phyloP scores from a whole-genome alignment of 2,888 invertebrate species.

The Amiota mariae region DNA sequence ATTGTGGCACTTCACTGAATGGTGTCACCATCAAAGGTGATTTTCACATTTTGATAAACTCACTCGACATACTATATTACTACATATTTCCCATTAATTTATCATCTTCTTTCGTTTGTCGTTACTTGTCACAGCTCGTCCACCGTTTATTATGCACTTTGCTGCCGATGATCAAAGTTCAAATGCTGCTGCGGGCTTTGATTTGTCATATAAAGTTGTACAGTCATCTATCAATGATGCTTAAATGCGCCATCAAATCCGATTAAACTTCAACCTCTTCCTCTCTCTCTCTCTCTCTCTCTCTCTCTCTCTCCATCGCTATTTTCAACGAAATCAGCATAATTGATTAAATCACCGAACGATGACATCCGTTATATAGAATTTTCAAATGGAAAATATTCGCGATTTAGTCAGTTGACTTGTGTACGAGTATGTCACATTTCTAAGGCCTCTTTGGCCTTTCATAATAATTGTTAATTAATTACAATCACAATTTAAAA shows the following conservation, averaged over 20 bases:
- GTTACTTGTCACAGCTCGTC: slow-evolving; percentile 74
- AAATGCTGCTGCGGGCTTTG: slow-evolving; percentile 55
- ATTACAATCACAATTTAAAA: too few species aligned
- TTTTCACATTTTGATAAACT: neutral
- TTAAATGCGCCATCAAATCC: neutral
- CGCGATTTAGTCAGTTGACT: neutral
- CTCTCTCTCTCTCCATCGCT: too few species aligned
- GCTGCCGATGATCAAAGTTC: slow-evolving; percentile 73
- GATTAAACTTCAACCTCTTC: neutral
- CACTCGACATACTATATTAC: too few species aligned
- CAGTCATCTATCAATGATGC: slow-evolving; percentile 6
- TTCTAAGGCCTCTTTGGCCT: too few species aligned
- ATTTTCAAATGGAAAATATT: slow-evolving; percentile 9
- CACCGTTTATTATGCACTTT: slow-evolving; percentile 78
- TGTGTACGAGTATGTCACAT: neutral
- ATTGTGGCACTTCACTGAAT: slow-evolving; percentile 60
- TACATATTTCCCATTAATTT: slow-evolving; percentile 27
- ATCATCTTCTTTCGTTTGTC: slow-evolving; percentile 38
- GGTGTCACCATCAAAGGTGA: slow-evolving; percentile 46
- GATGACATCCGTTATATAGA: neutral
- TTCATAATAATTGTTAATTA: too few species aligned
- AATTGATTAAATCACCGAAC: neutral
- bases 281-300: too few species aligned
- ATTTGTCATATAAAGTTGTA: slow-evolving; percentile 50
- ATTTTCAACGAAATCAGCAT: neutral